These are phyloP conservation scores for Micoletzkya japonica DNA, from an alignment of 2,888 invertebrate genomes.

Conservation along the genomic window DNA sequence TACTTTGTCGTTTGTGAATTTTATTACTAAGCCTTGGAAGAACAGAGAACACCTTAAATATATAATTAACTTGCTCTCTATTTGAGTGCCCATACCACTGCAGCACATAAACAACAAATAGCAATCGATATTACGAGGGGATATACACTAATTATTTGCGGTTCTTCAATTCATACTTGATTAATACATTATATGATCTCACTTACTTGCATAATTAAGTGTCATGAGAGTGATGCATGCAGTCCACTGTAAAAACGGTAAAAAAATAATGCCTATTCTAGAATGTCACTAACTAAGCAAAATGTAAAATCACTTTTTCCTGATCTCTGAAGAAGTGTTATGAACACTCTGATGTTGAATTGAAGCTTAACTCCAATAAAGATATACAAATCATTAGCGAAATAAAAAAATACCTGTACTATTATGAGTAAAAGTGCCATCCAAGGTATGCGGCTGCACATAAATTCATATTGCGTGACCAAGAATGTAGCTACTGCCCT, in stretches of 20 bases:
- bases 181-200: too few relatives aligned
- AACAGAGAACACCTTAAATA: neutral
- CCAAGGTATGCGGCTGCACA: neutral
- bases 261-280: too few relatives aligned
- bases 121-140: neutral
- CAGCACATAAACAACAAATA: neutral
- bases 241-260: too few relatives aligned
- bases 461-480: slow-evolving; percentile 7
- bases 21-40: neutral
- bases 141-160: too few relatives aligned
- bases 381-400: too few relatives aligned
- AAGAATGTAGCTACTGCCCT: neutral
- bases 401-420: neutral
- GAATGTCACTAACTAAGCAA: too few relatives aligned
- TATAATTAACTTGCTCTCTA: neutral
- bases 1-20: neutral
- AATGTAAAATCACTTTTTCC: too few relatives aligned
- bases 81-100: neutral
- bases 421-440: neutral
- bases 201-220: neutral
- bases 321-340: too few relatives aligned
- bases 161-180: too few relatives aligned
- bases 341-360: too few relatives aligned
- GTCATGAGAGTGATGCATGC: neutral
- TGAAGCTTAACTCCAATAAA: too few relatives aligned